Percentiles rank a stretch among this genome's conserved stretches.
phyloP scores from a whole-genome alignment of 2,113 vertebrate genomes.

The Formicarius rufipectus region DNA sequence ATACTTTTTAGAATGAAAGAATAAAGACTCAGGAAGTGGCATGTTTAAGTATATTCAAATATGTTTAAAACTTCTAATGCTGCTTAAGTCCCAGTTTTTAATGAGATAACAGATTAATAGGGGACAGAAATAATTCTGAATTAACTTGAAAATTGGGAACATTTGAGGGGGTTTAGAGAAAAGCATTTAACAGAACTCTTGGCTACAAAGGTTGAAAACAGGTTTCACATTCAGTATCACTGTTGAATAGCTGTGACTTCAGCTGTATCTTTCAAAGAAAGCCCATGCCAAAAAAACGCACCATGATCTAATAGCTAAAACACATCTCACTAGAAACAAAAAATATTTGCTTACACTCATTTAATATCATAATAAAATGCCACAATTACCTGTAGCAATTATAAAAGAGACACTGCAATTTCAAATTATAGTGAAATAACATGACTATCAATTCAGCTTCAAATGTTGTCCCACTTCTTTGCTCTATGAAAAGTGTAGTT shows the following conservation, averaged over 20 bases:
- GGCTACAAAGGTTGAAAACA: slow-evolving; percentile 16
- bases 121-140: slow-evolving; percentile 53
- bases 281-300: not conserved
- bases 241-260: slow-evolving; percentile 19
- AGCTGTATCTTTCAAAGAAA: not conserved
- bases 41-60: slow-evolving; percentile 53
- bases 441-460: not conserved
- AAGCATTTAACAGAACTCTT: slow-evolving; percentile 39
- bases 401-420: not conserved
- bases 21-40: slow-evolving; percentile 64
- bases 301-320: not conserved
- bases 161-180: slow-evolving; percentile 21
- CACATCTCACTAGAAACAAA: not conserved
- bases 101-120: slow-evolving; percentile 64
- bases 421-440: not conserved
- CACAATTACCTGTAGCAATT: not conserved
- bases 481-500: not conserved
- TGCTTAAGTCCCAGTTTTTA: slow-evolving; percentile 64
- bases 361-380: not conserved
- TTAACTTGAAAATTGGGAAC: slow-evolving; percentile 64
- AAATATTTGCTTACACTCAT: not conserved
- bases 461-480: not conserved
- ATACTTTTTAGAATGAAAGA: slow-evolving; percentile 44
- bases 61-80: slow-evolving; percentile 55
- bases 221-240: not conserved